These are phyloP conservation scores for Tachysurus vachellii DNA, from an alignment of 2,113 vertebrate genomes.

Conservation along the genomic window DNA sequence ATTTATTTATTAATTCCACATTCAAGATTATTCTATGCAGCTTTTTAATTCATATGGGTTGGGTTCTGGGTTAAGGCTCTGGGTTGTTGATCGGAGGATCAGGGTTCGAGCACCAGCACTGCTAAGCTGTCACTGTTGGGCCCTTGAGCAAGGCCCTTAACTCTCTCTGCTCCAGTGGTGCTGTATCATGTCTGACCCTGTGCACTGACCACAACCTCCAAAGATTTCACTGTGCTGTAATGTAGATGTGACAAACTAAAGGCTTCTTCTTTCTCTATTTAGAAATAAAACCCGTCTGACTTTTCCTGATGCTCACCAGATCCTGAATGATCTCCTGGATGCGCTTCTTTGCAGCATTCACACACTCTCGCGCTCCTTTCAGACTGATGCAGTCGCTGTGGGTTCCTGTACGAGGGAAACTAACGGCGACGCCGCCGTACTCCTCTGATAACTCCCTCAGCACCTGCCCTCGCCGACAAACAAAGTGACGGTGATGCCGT, in stretches of 20 bases:
- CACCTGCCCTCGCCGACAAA: slow-evolving; percentile 75
- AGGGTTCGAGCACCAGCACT: too few relatives aligned
- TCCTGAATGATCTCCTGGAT: slow-evolving; percentile 78
- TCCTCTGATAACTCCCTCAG: slow-evolving; percentile 78
- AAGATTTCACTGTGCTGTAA: too few relatives aligned
- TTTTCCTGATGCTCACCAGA: slow-evolving; percentile 63
- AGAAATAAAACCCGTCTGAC: neutral
- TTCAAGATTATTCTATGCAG: neutral
- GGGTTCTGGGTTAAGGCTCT: too few relatives aligned
- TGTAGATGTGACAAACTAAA: too few relatives aligned
- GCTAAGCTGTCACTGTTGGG: too few relatives aligned
- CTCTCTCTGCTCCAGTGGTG: too few relatives aligned
- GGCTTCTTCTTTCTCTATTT: neutral
- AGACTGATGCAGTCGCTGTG: slow-evolving; percentile 75
- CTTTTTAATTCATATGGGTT: too few relatives aligned
- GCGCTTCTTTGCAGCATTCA: slow-evolving; percentile 76
- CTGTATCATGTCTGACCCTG: too few relatives aligned
- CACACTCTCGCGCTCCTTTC: slow-evolving; percentile 80
- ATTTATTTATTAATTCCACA: neutral
- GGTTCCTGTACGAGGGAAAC: slow-evolving; percentile 76
- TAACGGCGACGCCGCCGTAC: slow-evolving; percentile 79
- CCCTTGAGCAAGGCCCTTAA: too few relatives aligned
- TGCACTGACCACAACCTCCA: too few relatives aligned
- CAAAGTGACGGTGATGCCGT: slow-evolving; percentile 78
- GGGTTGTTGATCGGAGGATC: too few relatives aligned